Evolutionary conservation across 2,113 vertebrate genomes (phyloP).

Genomic region (Nyctereutes procyonoides): DNA sequence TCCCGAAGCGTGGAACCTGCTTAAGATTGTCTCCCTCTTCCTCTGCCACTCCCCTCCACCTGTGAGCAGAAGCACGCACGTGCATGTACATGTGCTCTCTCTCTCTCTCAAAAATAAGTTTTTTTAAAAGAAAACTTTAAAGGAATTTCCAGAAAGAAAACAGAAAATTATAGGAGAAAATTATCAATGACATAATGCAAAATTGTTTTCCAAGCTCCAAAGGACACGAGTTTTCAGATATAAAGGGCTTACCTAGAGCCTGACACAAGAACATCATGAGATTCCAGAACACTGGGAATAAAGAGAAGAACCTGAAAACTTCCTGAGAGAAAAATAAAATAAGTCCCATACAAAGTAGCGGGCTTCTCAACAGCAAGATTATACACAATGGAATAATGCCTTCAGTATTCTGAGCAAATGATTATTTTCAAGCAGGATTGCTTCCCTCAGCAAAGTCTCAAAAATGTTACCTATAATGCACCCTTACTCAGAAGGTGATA

Average conservation of each 20-base stretch:
- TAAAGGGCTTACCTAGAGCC: not conserved
- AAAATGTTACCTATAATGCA: not conserved
- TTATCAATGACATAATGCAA: not conserved
- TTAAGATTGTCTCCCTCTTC: not conserved
- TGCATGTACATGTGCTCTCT: not conserved
- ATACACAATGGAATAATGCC: not conserved
- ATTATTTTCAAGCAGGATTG: not conserved
- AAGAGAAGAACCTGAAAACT: not conserved
- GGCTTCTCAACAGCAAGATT: not conserved
- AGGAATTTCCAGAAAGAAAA: constrained; percentile 8
- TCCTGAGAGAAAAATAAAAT: constrained; percentile 19
- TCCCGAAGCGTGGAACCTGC: not conserved
- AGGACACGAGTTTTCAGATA: constrained; percentile 9
- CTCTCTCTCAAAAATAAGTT: not conserved
- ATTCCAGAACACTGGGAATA: not conserved
- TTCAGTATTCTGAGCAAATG: constrained; percentile 1
- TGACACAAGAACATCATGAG: not conserved
- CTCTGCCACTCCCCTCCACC: not conserved
- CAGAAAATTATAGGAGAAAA: not conserved
- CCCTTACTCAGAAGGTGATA: not conserved
- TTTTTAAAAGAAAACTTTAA: not conserved
- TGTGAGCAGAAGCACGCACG: not conserved
- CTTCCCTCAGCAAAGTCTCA: not conserved
- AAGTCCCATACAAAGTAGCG: not conserved
- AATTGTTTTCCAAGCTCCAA: not conserved